phyloP scores from a whole-genome alignment of 2,888 invertebrate species.

The Tortrix viridana region DNA sequence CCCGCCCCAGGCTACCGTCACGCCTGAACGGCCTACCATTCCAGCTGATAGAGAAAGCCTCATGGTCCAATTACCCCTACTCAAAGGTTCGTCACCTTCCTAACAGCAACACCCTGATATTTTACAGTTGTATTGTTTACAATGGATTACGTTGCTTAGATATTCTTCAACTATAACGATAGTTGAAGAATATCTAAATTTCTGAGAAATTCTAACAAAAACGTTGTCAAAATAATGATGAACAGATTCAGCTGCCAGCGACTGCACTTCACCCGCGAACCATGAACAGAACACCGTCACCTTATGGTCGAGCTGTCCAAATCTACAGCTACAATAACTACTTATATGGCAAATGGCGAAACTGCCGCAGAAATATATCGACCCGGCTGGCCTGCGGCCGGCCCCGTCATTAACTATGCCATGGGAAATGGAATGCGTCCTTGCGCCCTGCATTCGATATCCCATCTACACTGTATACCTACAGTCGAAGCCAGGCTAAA shows the following conservation, averaged over 20 bases:
- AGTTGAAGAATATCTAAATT: slow-evolving; percentile 52
- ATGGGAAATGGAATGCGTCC: slow-evolving; percentile 64
- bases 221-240: too few relatives aligned
- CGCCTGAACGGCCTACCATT: slow-evolving; percentile 64
- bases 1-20: slow-evolving; percentile 64
- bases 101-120: slow-evolving; percentile 22
- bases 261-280: slow-evolving; percentile 7
- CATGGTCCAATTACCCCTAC: slow-evolving; percentile 79
- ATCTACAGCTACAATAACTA: slow-evolving; percentile 24
- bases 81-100: slow-evolving; percentile 77
- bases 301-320: neutral
- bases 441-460: slow-evolving; percentile 57
- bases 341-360: slow-evolving; percentile 63
- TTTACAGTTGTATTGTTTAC: slow-evolving; percentile 50
- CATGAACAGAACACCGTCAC: too few relatives aligned
- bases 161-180: slow-evolving; percentile 51
- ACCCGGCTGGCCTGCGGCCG: slow-evolving; percentile 68
- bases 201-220: too few relatives aligned
- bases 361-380: slow-evolving; percentile 81
- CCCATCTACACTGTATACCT: slow-evolving; percentile 50
- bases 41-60: slow-evolving; percentile 72
- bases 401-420: slow-evolving; percentile 57
- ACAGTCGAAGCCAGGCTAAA: slow-evolving; percentile 29
- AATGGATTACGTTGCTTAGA: slow-evolving; percentile 38
- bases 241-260: neutral